These are phyloP conservation scores for Philereme vetulata DNA, from an alignment of 2,888 invertebrate species.

Conservation along the genomic window DNA sequence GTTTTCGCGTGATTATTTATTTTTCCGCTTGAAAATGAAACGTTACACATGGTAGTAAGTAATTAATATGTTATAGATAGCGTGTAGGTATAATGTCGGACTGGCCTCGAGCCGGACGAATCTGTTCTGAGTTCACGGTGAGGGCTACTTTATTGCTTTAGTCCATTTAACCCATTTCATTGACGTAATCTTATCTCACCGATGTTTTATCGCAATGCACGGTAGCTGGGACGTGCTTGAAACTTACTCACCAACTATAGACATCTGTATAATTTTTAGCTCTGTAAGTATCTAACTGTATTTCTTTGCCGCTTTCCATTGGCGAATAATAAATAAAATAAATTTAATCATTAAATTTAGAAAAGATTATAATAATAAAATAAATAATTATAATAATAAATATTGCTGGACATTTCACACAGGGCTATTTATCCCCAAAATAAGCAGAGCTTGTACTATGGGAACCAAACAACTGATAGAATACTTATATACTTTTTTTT, in stretches of 20 bases:
- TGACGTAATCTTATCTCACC: conserved; percentile 68
- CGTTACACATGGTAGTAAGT: conserved; percentile 41
- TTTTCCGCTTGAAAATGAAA: conserved; percentile 44
- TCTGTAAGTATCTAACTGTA: too few relatives aligned
- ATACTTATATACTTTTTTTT: too few relatives aligned
- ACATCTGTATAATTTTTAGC: conserved; percentile 26
- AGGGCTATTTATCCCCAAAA: too few relatives aligned
- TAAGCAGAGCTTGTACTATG: too few relatives aligned
- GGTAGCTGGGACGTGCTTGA: conserved; percentile 13
- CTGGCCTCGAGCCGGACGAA: conserved; percentile 64
- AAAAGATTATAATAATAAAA: too few relatives aligned
- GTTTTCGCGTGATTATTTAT: conserved; percentile 36
- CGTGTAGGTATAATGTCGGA: conserved; percentile 28
- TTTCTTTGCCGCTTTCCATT: too few relatives aligned
- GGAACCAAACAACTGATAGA: too few relatives aligned
- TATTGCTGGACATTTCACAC: too few relatives aligned
- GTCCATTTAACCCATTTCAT: conserved; percentile 74
- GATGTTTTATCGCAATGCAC: conserved; percentile 49
- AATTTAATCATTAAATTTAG: too few relatives aligned
- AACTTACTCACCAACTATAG: conserved; percentile 9
- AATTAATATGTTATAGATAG: conserved; percentile 46
- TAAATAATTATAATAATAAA: too few relatives aligned
- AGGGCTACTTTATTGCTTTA: conserved; percentile 73
- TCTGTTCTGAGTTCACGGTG: conserved; percentile 69
- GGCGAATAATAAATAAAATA: too few relatives aligned